Evolutionary conservation across 2,888 invertebrate genomes (phyloP).

Genomic region (Drosophila neotestacea): DNA sequence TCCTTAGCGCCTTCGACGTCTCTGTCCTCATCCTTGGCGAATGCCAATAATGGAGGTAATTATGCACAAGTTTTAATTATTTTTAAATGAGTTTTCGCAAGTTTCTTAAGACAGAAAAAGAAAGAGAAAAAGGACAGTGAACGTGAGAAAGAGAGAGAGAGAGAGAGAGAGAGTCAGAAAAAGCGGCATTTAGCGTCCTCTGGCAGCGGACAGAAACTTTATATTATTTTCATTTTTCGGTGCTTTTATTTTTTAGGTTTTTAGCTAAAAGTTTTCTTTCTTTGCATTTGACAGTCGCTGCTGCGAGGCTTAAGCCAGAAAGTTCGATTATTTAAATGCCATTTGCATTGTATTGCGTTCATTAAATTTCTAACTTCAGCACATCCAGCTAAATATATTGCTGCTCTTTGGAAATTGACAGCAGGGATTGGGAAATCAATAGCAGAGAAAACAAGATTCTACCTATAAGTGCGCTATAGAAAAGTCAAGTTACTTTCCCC

Average conservation of each 20-base stretch:
- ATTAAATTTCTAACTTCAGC: conserved; percentile 19
- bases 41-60: conserved; percentile 85
- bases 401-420: conserved; percentile 29
- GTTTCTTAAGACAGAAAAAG: conserved; percentile 50
- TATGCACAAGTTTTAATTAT: conserved; percentile 84
- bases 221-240: conserved; percentile 28
- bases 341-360: conserved; percentile 29
- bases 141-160: conserved; percentile 1
- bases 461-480: conserved; percentile 1
- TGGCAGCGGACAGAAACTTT: conserved; percentile 52
- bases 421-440: neutral
- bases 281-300: conserved; percentile 67
- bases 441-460: neutral
- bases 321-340: conserved; percentile 58
- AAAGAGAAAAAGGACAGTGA: conserved; percentile 5
- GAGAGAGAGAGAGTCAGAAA: neutral
- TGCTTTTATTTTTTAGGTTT: conserved; percentile 25
- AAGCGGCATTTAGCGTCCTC: conserved; percentile 52
- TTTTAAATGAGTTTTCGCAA: conserved; percentile 84
- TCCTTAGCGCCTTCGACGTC: conserved; percentile 86
- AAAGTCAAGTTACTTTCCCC: neutral
- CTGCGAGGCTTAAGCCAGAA: conserved; percentile 15
- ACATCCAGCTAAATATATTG: conserved; percentile 32
- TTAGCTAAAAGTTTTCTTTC: conserved; percentile 56
- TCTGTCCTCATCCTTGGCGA: conserved; percentile 83